phyloP scores from a whole-genome alignment of 2,797 vertebrate species.

The Apogon hyalosoma region DNA sequence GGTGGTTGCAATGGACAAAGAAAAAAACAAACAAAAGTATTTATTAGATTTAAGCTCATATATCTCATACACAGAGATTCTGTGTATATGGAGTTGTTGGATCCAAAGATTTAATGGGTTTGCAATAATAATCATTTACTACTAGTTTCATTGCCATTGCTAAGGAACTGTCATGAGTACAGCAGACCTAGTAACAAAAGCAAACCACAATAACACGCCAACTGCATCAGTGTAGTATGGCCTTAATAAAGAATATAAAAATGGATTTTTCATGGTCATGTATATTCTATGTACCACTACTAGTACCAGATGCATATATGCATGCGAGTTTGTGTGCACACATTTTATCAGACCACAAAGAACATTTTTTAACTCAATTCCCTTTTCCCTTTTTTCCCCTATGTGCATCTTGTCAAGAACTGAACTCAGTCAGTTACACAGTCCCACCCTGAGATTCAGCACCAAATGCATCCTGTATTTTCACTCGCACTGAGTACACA shows the following conservation, averaged over 20 bases:
- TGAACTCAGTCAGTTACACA: slow-evolving; percentile 38
- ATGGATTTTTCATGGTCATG: slow-evolving; percentile 48
- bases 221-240: slow-evolving; percentile 32
- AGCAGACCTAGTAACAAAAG: slow-evolving; percentile 12
- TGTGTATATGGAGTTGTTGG: slow-evolving; percentile 34
- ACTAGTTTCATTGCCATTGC: slow-evolving; percentile 21
- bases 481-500: slow-evolving; percentile 51
- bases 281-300: slow-evolving; percentile 29
- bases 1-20: slow-evolving; percentile 45
- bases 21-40: slow-evolving; percentile 38
- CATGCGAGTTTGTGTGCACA: slow-evolving; percentile 48
- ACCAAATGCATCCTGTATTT: slow-evolving; percentile 51
- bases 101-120: slow-evolving; percentile 13
- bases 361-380: slow-evolving; percentile 30
- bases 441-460: slow-evolving; percentile 48
- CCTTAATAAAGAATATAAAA: slow-evolving; percentile 31
- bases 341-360: slow-evolving; percentile 50
- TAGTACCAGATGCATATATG: slow-evolving; percentile 43
- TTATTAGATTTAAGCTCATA: slow-evolving; percentile 26
- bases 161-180: slow-evolving; percentile 13
- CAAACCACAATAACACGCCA: slow-evolving; percentile 29
- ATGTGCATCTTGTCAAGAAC: slow-evolving; percentile 30
- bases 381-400: slow-evolving; percentile 10
- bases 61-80: slow-evolving; percentile 24
- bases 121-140: slow-evolving; percentile 3